These are phyloP conservation scores for Campoletis raptor DNA, from an alignment of 2,888 invertebrate genomes.

Conservation along the genomic window DNA sequence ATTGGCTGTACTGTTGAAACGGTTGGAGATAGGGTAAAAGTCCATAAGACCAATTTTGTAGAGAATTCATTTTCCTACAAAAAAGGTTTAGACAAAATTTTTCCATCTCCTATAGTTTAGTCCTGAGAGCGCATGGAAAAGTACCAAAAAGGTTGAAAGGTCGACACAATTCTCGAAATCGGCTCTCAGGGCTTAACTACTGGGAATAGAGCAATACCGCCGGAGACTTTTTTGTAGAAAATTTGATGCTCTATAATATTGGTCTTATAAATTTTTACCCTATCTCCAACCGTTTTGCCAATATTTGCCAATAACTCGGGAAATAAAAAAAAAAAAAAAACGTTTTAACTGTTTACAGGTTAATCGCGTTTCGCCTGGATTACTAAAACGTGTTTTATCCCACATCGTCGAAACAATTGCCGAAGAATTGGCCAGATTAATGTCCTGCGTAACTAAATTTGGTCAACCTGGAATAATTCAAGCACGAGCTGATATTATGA, in stretches of 20 bases:
- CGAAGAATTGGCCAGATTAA: slow-evolving; percentile 95
- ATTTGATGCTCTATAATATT: background rate
- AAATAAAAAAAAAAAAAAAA: background rate
- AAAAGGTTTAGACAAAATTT: background rate
- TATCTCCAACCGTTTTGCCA: background rate
- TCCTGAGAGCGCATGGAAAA: background rate
- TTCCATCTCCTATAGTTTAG: background rate
- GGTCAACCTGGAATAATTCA: slow-evolving; percentile 90
- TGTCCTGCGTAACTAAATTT: slow-evolving; percentile 91
- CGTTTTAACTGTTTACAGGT: slow-evolving; percentile 87
- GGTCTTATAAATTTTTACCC: background rate
- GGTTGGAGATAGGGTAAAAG: background rate
- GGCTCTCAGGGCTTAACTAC: background rate
- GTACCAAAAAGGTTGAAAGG: background rate
- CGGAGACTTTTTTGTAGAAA: background rate
- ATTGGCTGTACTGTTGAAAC: background rate
- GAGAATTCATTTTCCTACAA: background rate
- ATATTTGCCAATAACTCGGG: background rate
- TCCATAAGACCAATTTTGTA: background rate
- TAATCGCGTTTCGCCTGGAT: slow-evolving; percentile 91
- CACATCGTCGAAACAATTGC: slow-evolving; percentile 96
- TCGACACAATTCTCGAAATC: background rate
- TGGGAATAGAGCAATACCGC: background rate
- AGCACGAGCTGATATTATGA: slow-evolving; percentile 91
- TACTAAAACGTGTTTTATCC: slow-evolving; percentile 90